Evolutionary conservation across 23 tunicate genomes (phyloP).

Genomic region (Trididemnum miniatum): DNA sequence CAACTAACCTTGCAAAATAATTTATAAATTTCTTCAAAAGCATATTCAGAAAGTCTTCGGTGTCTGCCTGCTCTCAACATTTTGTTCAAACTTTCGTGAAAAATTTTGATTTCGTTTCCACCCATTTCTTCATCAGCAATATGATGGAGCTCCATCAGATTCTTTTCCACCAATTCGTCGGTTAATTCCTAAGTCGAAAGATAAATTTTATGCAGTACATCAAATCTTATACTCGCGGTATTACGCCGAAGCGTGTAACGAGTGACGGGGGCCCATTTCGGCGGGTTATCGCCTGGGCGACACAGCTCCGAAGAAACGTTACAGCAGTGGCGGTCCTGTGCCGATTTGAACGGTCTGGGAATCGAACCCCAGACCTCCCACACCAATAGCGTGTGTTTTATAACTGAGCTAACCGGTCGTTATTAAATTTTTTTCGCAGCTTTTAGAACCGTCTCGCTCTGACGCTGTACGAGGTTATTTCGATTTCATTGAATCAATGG

Average conservation of each 20-base stretch:
- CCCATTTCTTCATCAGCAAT: slow-evolving; percentile 41
- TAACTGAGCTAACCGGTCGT: no score
- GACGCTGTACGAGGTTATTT: slow-evolving; percentile 70
- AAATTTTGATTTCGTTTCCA: slow-evolving; percentile 35
- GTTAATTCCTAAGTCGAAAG: slow-evolving; percentile 56
- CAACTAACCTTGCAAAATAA: slow-evolving; percentile 65
- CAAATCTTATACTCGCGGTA: no score
- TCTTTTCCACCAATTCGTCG: slow-evolving; percentile 36
- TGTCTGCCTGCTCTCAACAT: slow-evolving; percentile 36
- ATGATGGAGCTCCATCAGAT: slow-evolving; percentile 26
- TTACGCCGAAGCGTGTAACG: no score
- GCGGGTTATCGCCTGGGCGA: no score
- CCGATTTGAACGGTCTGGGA: background rate
- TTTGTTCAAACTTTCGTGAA: slow-evolving; percentile 42
- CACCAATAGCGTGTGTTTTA: no score
- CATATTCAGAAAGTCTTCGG: slow-evolving; percentile 19
- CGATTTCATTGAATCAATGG: slow-evolving; percentile 43
- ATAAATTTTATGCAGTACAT: no score
- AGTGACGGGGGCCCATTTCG: no score
- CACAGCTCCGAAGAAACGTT: no score
- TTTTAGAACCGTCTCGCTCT: slow-evolving; percentile 47
- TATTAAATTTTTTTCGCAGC: slow-evolving; percentile 31
- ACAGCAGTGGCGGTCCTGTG: no score
- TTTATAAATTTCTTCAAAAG: slow-evolving; percentile 37
- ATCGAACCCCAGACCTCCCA: background rate